Percentiles rank a stretch among this genome's conserved stretches.
These are phyloP conservation scores for Mythimna lalbum DNA, from an alignment of 2,888 invertebrate species.

Conservation along the genomic window DNA sequence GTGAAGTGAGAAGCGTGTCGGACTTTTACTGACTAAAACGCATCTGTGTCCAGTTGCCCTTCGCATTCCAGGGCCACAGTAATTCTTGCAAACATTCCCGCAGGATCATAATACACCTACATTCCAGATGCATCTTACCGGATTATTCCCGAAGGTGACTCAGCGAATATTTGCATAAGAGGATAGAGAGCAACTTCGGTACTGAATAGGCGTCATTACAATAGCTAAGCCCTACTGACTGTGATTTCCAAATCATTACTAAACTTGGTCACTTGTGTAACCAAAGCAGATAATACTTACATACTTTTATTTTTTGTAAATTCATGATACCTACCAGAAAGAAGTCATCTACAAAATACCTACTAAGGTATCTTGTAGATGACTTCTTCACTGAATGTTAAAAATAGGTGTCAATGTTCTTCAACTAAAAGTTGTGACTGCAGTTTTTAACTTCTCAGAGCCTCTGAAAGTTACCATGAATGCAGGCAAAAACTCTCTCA, in stretches of 20 bases:
- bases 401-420: background rate
- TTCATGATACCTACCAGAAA: too few species aligned
- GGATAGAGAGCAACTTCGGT: background rate
- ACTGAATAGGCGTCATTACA: background rate
- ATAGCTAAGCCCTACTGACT: too few species aligned
- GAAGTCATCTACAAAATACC: too few species aligned
- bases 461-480: constrained; percentile 20
- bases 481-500: constrained; percentile 34
- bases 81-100: too few species aligned
- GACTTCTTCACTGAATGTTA: background rate
- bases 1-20: too few species aligned
- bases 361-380: background rate
- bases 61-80: too few species aligned
- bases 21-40: too few species aligned
- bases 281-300: too few species aligned
- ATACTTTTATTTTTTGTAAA: too few species aligned
- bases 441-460: background rate
- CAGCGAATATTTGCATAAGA: background rate
- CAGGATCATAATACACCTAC: background rate
- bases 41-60: too few species aligned
- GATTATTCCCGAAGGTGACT: constrained; percentile 1
- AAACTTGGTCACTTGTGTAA: too few species aligned
- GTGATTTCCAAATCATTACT: too few species aligned
- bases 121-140: background rate
- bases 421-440: background rate